Base-by-base conservation (phyloP, 2,888 invertebrate species). In the Noctua pronuba region DNA sequence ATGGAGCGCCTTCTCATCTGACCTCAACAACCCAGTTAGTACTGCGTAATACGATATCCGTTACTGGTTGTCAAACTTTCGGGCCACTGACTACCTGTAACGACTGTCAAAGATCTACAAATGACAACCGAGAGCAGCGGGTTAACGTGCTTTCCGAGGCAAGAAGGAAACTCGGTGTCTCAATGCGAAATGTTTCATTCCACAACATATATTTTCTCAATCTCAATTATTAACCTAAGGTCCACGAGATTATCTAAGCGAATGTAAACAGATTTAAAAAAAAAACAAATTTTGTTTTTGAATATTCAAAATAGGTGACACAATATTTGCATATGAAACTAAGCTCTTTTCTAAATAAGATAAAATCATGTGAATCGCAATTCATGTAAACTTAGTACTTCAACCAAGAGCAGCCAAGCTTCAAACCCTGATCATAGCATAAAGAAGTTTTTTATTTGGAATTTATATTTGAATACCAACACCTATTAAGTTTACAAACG, bases 391-490 rank as follows among this genome's bases (percentile, higher is more conserved):
- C n/a, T n/a, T n/a, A 18, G 16, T 18, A 46, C 24, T 55, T 46
- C 11, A 65, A 55, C 0, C 6, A 64, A 41, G 7, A n/a, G 31
- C 28, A 58, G 16, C 55, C 69, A 31, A n/a, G 28, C 46, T 49
- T 68, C 21, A 28, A 79, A 60, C 28, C 13, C 0, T 31, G 2
- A 84, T 70, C 7, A 52, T 35, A 68, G 4, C 28, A 16, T 35
- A 58, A 28, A 38, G 5, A 3, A 41, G 24, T 1, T 62, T 70
- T 77, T 72, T 70, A 71, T 69, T 58, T 58, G 24, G 58, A 76
- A 76, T 68, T 73, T 70, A 78, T 75, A 78, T 75, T 67, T 71
- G 18, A 74, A 49, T 55, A 60, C 46, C n/a, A 31, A 60, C 44
- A n/a, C 62, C 21, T 73, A 58, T 68, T 73, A 62, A 64, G 31